Base-by-base conservation (phyloP, 2,797 vertebrate species). In the Pogonophryne albipinna region DNA sequence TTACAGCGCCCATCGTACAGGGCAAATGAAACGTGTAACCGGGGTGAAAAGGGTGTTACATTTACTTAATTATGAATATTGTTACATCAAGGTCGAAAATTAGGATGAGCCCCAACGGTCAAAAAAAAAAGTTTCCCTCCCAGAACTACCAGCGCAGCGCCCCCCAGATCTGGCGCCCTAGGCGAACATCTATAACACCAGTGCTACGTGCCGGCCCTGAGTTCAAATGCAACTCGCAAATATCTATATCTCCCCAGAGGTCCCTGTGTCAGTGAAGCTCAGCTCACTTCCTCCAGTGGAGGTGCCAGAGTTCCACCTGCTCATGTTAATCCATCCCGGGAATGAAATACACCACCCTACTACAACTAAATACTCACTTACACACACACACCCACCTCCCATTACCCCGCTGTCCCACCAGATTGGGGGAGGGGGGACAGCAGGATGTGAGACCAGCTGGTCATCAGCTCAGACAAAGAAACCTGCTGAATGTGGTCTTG, bases 401-500 rank as follows among this genome's bases (percentile, higher is more conserved):
- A 73, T 84, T 80, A 83, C 65, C 66, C 71, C 82, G 74, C 66
- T 62, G 76, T 84, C 74, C 66, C 74, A 83, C 66, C 56, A 83
- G 80, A 83, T 58, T 56, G 70, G 68, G 68, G 81, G 76, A 79
- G 20, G 70, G 74, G 81, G 70, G 82, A 49, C 34, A 51, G 88
- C 90, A 94, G 93, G 93, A 94, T 91, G 92, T 87, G 86, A 82
- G 91, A 88, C 91, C 94, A 94, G 93, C 94, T 95, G 94, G 91
- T 94, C 91, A 90, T 91, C 88, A 81, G 90, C 90, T 92, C 89
- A 94, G 85, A 95, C 94, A 95, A 95, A 94, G 92, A 90, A 92
- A 91, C 86, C 88, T 92, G 88, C 89, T 93, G 89, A 91, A 94
- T 89, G 89, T 87, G 87, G 88, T 93, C 85, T 81, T 72, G 84